Evolutionary conservation across 2,797 vertebrate species (phyloP).

Genomic region (Poeciliopsis presidionis): DNA sequence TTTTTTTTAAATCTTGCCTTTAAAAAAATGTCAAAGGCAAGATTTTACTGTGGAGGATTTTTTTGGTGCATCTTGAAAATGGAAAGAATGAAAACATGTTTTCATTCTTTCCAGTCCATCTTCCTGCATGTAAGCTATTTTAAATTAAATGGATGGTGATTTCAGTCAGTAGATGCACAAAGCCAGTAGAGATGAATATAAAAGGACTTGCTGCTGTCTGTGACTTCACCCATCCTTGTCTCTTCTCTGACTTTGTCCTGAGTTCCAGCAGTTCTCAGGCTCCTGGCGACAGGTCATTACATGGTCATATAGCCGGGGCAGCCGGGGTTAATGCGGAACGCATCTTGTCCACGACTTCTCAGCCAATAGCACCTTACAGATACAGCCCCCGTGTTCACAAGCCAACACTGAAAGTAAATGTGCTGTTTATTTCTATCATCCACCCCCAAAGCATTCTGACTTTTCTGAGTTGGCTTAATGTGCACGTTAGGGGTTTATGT

Average conservation of each 20-base stretch:
- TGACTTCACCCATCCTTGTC: background rate
- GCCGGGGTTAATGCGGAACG: slow-evolving; percentile 66
- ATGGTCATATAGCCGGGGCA: slow-evolving; percentile 61
- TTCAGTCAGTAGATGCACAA: no score
- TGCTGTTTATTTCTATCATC: slow-evolving; percentile 18
- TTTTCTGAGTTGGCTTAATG: slow-evolving; percentile 7
- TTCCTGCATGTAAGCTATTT: no score
- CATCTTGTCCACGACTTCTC: slow-evolving; percentile 51
- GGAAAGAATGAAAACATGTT: no score
- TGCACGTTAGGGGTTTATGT: slow-evolving; percentile 25
- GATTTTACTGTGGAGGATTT: background rate
- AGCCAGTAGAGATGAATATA: no score
- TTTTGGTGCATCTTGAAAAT: background rate
- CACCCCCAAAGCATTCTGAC: background rate
- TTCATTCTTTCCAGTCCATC: no score
- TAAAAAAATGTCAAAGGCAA: background rate
- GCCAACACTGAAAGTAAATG: background rate
- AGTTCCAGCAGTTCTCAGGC: slow-evolving; percentile 68
- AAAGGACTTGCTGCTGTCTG: no score
- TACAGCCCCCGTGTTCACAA: background rate
- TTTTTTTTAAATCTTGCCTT: background rate
- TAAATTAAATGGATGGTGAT: no score
- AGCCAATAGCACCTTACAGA: slow-evolving; percentile 28
- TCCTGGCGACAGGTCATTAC: slow-evolving; percentile 71
- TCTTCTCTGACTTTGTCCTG: slow-evolving; percentile 5